A percentile compares a stretch with the other conserved stretches of the same genome.
phyloP scores from a whole-genome alignment of 1,140 invertebrate species.

The Bombus affinis region DNA sequence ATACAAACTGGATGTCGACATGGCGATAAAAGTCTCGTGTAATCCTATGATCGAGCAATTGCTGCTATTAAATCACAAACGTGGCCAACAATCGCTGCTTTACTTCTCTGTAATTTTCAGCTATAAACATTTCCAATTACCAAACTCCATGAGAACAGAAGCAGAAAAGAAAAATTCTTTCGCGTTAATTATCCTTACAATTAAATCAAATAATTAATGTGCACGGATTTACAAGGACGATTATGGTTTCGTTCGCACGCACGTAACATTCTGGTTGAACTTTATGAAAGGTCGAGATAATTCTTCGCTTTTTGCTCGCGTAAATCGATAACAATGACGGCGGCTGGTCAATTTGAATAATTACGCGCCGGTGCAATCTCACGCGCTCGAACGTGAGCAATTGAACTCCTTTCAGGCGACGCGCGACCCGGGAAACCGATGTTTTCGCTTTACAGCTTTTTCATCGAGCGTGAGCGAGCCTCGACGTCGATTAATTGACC shows the following conservation, averaged over 20 bases:
- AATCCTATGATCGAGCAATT: not conserved
- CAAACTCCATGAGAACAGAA: not conserved
- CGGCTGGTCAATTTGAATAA: slow-evolving; percentile 10
- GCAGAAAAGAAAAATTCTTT: not conserved
- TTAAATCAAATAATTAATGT: not conserved
- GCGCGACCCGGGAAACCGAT: slow-evolving; percentile 27
- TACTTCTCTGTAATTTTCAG: not conserved
- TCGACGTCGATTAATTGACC: slow-evolving; percentile 59
- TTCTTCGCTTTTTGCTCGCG: not conserved
- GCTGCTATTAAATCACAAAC: not conserved
- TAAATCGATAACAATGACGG: slow-evolving; percentile 19
- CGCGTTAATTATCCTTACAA: not conserved
- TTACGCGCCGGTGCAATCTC: not conserved
- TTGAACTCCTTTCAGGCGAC: not conserved
- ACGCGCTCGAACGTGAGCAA: slow-evolving; percentile 3
- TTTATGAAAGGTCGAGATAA: not conserved
- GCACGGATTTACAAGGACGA: no score
- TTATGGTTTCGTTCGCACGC: not conserved
- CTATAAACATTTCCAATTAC: not conserved
- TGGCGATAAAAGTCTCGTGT: not conserved
- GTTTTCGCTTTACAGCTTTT: slow-evolving; percentile 55
- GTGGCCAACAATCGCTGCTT: not conserved
- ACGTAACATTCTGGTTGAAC: not conserved
- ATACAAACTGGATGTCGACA: not conserved
- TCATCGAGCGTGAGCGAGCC: slow-evolving; percentile 22